These are phyloP conservation scores for Drosophila mimica DNA, from an alignment of 2,888 invertebrate species.

Conservation along the genomic window DNA sequence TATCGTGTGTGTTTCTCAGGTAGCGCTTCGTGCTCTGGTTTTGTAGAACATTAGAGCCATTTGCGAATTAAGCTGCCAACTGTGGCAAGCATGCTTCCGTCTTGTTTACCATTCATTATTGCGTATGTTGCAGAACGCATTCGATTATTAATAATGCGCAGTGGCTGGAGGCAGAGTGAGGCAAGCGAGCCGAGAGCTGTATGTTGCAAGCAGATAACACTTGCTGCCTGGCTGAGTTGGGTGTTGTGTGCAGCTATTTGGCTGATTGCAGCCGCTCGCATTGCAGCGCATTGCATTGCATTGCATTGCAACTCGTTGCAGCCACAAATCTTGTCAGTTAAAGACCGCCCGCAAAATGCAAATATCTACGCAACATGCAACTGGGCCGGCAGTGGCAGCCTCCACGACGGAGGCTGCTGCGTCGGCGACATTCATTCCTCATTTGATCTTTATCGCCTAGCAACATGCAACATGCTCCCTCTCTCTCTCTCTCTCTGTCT, in stretches of 20 bases:
- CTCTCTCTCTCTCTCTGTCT: neutral
- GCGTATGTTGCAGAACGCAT: conserved; percentile 10
- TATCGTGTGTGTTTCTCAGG: neutral
- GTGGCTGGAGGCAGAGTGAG: conserved; percentile 3
- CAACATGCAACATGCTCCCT: conserved; percentile 70
- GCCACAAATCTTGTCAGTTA: conserved; percentile 71
- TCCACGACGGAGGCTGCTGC: conserved; percentile 56
- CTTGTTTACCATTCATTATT: conserved; percentile 18
- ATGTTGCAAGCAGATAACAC: conserved; percentile 51
- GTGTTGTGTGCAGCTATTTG: conserved; percentile 17
- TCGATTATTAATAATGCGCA: conserved; percentile 27
- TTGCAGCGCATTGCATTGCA: neutral
- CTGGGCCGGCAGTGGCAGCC: conserved; percentile 45
- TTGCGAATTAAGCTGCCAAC: neutral
- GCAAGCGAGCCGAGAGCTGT: conserved; percentile 10
- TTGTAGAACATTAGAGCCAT: neutral
- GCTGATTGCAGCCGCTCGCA: conserved; percentile 50
- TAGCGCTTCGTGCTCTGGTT: neutral
- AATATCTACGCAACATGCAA: conserved; percentile 75
- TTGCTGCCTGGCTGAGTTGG: conserved; percentile 25
- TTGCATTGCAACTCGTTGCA: conserved; percentile 25
- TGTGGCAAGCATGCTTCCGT: neutral
- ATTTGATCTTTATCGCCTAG: conserved; percentile 80
- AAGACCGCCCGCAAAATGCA: conserved; percentile 70
- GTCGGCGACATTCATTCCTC: conserved; percentile 80